Evolutionary conservation across 2,888 invertebrate species (phyloP).

Genomic region (Cryptus viduatorius): DNA sequence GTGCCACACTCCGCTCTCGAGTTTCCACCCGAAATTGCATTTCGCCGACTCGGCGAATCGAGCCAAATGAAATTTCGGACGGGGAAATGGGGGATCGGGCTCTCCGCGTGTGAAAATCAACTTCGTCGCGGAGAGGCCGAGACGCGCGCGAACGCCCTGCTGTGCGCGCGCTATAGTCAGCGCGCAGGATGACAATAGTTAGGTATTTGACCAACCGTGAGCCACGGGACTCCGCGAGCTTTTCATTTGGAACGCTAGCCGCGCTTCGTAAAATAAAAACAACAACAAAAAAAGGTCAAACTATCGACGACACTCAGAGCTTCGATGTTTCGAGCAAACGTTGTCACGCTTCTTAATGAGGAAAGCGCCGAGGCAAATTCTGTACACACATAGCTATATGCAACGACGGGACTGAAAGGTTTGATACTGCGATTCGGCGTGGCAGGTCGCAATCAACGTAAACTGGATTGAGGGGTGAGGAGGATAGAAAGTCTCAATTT

Average conservation of each 20-base stretch:
- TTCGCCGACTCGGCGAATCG: slow-evolving; percentile 58
- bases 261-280: neutral
- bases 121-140: slow-evolving; percentile 22
- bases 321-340: slow-evolving; percentile 42
- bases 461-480: slow-evolving; percentile 37
- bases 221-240: neutral
- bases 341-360: slow-evolving; percentile 62
- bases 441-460: slow-evolving; percentile 55
- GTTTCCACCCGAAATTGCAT: slow-evolving; percentile 56
- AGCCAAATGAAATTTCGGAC: slow-evolving; percentile 63
- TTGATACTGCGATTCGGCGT: slow-evolving; percentile 44
- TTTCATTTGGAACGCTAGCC: neutral
- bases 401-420: slow-evolving; percentile 28
- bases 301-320: slow-evolving; percentile 24
- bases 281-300: neutral
- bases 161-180: neutral
- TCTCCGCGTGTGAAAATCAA: slow-evolving; percentile 37
- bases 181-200: slow-evolving; percentile 39
- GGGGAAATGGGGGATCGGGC: slow-evolving; percentile 34
- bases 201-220: slow-evolving; percentile 43
- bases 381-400: slow-evolving; percentile 30
- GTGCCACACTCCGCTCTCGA: neutral
- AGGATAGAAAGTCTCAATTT: slow-evolving; percentile 49
- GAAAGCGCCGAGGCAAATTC: slow-evolving; percentile 44
- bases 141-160: neutral